Evolutionary conservation across 1,140 invertebrate genomes (phyloP), one percentile per base, ranked within the genome.

Genomic region (Drosophila busckii): DNA sequence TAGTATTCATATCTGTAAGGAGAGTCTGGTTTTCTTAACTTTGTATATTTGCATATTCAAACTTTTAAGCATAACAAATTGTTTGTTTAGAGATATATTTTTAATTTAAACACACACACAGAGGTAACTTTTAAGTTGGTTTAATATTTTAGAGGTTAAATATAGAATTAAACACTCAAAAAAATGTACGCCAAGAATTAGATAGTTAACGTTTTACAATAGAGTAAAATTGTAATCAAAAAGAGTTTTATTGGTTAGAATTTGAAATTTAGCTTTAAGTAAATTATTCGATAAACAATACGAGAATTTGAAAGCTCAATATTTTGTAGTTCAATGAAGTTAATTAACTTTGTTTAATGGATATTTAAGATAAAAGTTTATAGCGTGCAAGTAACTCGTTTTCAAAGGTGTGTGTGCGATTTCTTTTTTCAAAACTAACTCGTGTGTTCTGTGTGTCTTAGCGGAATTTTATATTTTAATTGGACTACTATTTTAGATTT

Each of bases 331-430:
- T n/a, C n/a, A n/a, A n/a, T n/a, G n/a, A n/a, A 10, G 0, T 20
- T 46, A 7, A 46, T 16, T 20, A 10, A 7, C 8, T 20, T 40
- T 41, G 8, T 13, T n/a, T n/a, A n/a, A n/a, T n/a, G 17, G 13
- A 37, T 31, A 22, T 29, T 40, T 23, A 69, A 82, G 53, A 53
- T 13, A 56, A 60, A 59, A 65, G 38, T 62, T 46, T 52, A 61
- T 60, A 80, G 49, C 75, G 75, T 80, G 75, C 75, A 83, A 63
- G 37, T 64, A 82, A 82, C 78, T 82, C 66, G 76, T 70, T 80
- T 71, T 63, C 60, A 82, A 84, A 83, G 68, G 52, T 66, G 75
- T 80, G 73, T 82, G 75, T n/a, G n/a, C n/a, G n/a, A n/a, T n/a
- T n/a, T n/a, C 75, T 75, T 62, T 82, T 37, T 73, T 38, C 68